phyloP scores from a whole-genome alignment of 2,113 vertebrate species.

The Poeciliopsis occidentalis region DNA sequence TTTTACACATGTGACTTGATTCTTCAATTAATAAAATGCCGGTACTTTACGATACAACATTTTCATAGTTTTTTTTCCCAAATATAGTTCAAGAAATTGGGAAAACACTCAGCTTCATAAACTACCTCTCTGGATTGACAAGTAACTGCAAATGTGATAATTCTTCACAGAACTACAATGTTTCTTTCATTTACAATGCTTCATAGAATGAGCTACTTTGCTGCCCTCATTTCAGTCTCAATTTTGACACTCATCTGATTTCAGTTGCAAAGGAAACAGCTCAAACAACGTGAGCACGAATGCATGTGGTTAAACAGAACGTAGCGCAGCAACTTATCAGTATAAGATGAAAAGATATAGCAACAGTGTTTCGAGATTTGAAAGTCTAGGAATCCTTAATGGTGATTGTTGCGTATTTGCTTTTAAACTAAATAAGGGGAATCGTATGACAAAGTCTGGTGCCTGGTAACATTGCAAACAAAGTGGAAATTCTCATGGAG shows the following conservation, averaged over 20 bases:
- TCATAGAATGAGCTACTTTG: neutral
- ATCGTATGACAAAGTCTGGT: neutral
- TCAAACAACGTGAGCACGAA: neutral
- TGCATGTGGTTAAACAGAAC: neutral
- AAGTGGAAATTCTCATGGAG: too few relatives aligned
- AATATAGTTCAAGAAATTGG: neutral
- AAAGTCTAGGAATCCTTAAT: neutral
- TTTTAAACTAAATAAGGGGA: neutral
- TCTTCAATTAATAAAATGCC: neutral
- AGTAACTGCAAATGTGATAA: too few relatives aligned
- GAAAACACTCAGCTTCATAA: neutral
- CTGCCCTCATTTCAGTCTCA: neutral
- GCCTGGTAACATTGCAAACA: neutral
- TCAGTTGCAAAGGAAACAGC: constrained; percentile 6
- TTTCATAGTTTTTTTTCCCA: neutral
- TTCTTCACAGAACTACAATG: too few relatives aligned
- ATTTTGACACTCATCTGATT: neutral
- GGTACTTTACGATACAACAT: neutral
- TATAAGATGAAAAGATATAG: neutral
- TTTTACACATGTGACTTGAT: neutral
- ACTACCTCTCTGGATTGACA: too few relatives aligned
- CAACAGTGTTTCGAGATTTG: neutral
- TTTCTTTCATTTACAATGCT: too few relatives aligned
- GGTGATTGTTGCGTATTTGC: neutral
- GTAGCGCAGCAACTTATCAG: neutral